phyloP scores from a whole-genome alignment of 2,888 invertebrate species.

The Sesia bembeciformis region DNA sequence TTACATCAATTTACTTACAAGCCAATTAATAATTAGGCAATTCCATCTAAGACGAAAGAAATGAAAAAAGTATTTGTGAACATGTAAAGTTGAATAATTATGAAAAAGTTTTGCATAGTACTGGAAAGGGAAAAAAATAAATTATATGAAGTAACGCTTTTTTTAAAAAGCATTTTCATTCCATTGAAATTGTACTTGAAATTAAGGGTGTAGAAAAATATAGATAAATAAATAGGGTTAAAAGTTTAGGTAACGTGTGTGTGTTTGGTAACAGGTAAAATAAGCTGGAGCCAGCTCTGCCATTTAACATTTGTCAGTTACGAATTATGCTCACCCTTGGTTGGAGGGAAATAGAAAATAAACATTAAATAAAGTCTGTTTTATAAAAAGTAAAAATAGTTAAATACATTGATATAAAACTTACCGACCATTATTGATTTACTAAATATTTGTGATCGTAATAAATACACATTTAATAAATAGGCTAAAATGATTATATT shows the following conservation, averaged over 20 bases:
- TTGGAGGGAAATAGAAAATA: background rate
- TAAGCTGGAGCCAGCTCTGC: slow-evolving; percentile 25
- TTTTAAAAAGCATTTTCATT: slow-evolving; percentile 43
- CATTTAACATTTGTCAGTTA: background rate
- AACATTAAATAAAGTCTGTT: background rate
- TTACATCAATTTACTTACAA: too few species aligned
- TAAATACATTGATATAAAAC: background rate
- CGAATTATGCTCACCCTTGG: background rate
- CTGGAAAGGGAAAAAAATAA: background rate
- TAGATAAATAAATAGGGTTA: too few species aligned
- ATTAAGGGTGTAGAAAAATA: background rate
- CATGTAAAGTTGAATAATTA: too few species aligned
- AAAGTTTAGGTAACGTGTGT: too few species aligned
- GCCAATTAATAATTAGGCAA: too few species aligned
- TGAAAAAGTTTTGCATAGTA: background rate
- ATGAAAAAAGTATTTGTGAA: too few species aligned
- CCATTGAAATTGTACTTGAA: slow-evolving; percentile 16
- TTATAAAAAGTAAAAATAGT: background rate
- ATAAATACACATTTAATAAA: background rate
- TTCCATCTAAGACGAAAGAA: too few species aligned
- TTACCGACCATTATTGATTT: slow-evolving; percentile 36
- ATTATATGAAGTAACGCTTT: slow-evolving; percentile 43
- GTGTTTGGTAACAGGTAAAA: background rate
- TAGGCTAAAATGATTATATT: background rate
- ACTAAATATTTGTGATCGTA: slow-evolving; percentile 33